phyloP scores from a whole-genome alignment of 2,797 vertebrate species.

The Bradypodion ventrale region DNA sequence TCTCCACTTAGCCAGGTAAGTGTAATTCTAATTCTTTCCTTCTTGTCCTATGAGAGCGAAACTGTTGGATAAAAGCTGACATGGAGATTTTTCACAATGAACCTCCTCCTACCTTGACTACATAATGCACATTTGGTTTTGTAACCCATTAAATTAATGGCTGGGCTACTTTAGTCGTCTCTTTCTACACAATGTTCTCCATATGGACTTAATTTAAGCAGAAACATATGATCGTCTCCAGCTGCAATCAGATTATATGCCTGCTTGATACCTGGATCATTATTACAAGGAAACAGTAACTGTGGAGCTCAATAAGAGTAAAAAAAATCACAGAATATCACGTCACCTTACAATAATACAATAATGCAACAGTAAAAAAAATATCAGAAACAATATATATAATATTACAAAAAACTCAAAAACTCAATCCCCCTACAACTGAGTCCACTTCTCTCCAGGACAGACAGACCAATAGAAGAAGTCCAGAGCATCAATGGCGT shows the following conservation, averaged over 20 bases:
- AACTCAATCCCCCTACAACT: too few species aligned
- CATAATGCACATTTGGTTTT: neutral
- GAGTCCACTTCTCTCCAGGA: too few species aligned
- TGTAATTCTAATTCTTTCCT: neutral
- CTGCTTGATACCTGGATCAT: neutral
- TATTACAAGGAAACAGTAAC: neutral
- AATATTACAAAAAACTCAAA: too few species aligned
- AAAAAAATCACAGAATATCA: too few species aligned
- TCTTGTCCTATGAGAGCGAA: neutral
- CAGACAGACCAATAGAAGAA: too few species aligned
- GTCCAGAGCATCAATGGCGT: too few species aligned
- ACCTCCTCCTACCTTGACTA: neutral
- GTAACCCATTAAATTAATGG: neutral
- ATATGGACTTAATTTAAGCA: neutral
- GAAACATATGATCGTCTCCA: neutral
- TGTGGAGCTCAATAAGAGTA: neutral
- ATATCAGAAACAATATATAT: too few species aligned
- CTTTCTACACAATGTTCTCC: neutral
- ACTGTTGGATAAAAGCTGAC: neutral
- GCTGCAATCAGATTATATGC: neutral
- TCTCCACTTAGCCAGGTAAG: neutral
- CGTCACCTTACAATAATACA: too few species aligned
- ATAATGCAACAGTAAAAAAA: too few species aligned
- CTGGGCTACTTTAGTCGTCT: neutral
- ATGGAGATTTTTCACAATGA: neutral